Evolutionary conservation across 1,140 invertebrate genomes (phyloP), one percentile per base, ranked within the genome.

Genomic region (Drosophila pseudoobscura): DNA sequence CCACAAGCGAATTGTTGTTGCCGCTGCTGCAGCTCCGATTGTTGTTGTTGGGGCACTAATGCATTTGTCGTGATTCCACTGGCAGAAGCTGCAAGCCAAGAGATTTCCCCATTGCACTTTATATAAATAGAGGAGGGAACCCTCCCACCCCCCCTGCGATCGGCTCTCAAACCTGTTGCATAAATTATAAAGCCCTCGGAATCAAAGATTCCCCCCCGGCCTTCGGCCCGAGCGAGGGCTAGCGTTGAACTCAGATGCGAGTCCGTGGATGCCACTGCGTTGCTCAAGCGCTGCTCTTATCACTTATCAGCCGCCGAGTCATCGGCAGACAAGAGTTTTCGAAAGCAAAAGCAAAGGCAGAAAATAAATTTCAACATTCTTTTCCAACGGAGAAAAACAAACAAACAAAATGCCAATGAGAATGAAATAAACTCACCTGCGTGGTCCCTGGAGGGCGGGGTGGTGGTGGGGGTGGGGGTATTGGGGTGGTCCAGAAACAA

Each of bases 1-100:
- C 76, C 72, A 65, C 59, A 72, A 26, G 44, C 44, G 41, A 65
- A 66, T 46, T 43, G 26, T 17, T 52, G 31, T 56, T 60, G 13
- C 24, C 51, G 13, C 20, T 55, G n/a, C 57, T 43, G 9, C 45
- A 47, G 13, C 56, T 51, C 13, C 17, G 58, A 39, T 44, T 64
- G 29, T 60, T 60, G 55, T 45, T 59, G 39, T 31, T 77, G 46
- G 24, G 24, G 4, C 60, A 59, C 22, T 39, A 29, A 8, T n/a
- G 47, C 70, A 61, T 56, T 44, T 72, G 73, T 61, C 31, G 45
- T 43, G 74, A 66, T 47, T 65, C 20, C 20, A 20, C 1, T 20
- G 17, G 17, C 0, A 35, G 9, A 35, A 35, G 31, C 31, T 35
- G 35, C 1, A 9, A 9, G 35, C 11, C 11, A 13, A 5, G 9